Base-by-base conservation (phyloP, 2,113 vertebrate species). In the Tragelaphus buxtoni region DNA sequence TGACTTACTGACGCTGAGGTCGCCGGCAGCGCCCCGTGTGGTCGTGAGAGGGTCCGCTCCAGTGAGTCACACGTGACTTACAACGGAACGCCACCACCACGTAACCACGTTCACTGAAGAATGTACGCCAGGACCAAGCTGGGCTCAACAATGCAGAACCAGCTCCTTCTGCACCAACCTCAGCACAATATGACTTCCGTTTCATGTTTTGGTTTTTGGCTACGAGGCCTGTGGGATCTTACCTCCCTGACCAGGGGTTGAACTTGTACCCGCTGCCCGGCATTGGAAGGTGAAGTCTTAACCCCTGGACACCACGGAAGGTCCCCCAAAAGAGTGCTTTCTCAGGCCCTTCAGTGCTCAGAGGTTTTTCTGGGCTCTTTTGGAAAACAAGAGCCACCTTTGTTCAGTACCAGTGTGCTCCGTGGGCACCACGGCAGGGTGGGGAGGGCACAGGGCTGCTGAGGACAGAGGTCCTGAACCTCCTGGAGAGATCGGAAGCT, bases 1-100 rank as follows among this genome's bases (percentile, higher is more conserved):
- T 0, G 0, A 69, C 63, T 10, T 9, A 20, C 0, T 12, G 65
- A 39, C 35, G 1, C 0, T 0, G 65, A 72, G 20, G 35, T 24
- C 10, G 24, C 35, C 6, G 4, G 13, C 35, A 3, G 1, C 20
- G 0, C 3, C 20, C 20, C 10, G 10, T 13, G 69, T 7, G 24
- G 69, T 0, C 24, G 1, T 3, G 39, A 22, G 20, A 24, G 69
- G 35, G 13, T 35, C 17, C 0, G 63, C 63, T 69, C n/a, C n/a
- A 3, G 39, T 12, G 35, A 72, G 35, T 13, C n/a, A 18, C 35
- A 24, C 20, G 5, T 7, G 69, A 24, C 20, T 24, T 6, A 72
- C 1, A 0, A 24, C 20, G 12, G 35, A 24, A 24, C 20, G 12
- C 5, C 69, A 12, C 1, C 35, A 42, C 20, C 1, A 1, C 5